Evolutionary conservation across 1,140 invertebrate species (phyloP), one percentile per base, ranked within the genome.

Genomic region (Trichonephila inaurata): DNA sequence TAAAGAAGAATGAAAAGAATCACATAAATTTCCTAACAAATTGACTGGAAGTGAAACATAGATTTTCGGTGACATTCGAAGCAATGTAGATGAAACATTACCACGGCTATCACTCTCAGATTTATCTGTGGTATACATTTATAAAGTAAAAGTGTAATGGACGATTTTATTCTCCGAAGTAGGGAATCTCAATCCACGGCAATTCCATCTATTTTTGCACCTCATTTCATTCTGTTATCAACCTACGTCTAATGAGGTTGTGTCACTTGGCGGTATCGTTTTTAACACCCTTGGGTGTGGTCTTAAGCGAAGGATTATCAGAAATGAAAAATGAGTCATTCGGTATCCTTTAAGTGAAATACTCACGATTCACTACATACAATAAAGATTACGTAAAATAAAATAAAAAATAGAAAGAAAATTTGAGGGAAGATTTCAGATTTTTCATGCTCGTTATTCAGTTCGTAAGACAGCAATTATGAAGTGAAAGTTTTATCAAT

Each of bases 201-300:
- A 21, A 18, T 28, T 14, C 58, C 51, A 85, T 85, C 83, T 33
- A 85, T 60, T 77, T 28, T 77, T 85, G 21, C 51, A 61, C n/a
- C 83, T 60, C 12, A 61, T 33, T 77, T 33, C 72, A 18, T 40
- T n/a, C 44, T 2, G 18, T 85, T 85, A 85, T 85, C 83, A 51
- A 10, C 51, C 51, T 61, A 60, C 0, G 40, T 60, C 44, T 85
- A 60, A 85, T 85, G 83, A 85, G 24, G 51, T n/a, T 28, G 33
- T 85, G 83, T 85, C 83, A 85, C 83, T 16, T 24, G 21, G 21
- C 21, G 83, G 51, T 61, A 61, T 61, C 83, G 83, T 85, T 58
- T 61, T 44, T 24, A 85, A 85, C 83, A 85, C 83, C 28, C 51
- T 61, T 61, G 83, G 83, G 83, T 85, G 83, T 85, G 83, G 83